Evolutionary conservation across 2,113 vertebrate genomes (phyloP), one percentile per base, ranked within the genome.

Genomic region (Paramisgurnus dabryanus): DNA sequence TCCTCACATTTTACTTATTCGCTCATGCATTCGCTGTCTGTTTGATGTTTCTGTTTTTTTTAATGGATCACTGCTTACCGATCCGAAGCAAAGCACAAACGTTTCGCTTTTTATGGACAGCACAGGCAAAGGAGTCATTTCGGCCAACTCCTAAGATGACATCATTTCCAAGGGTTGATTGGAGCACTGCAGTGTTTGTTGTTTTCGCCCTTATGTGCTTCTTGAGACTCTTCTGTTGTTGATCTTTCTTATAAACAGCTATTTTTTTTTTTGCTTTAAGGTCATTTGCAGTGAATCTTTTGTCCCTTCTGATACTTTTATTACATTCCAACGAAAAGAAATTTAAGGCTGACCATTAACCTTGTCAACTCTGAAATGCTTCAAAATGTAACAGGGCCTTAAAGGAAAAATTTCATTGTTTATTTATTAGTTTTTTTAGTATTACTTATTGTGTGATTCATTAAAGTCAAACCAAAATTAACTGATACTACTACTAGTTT

Each of bases 41-140:
- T 89, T 87, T 90, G 75, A 89, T 81, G 83, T 87, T 73, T 47
- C 43, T 61, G 68, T 15, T 68, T 34, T 22, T 61, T 80, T 72
- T 78, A 43, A 83, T 82, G 50, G 74, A 85, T 85, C 58, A 18
- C 5, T 65, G 45, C 77, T 80, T 80, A 76, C 77, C 75, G 58
- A 61, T 83, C 76, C 75, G 69, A 61, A 82, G 68, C 57, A 53
- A 83, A 73, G 22, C 22, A 84, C 80, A 79, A 18, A 34, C 50
- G 66, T 58, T 71, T 69, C 34, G 22, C 40, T 86, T 76, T 85
- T 85, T 58, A 82, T 84, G 82, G 81, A 5, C 60, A 79, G 80
- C 79, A 78, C 71, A 58, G 58, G 55, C 40, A 76, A 73, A 18
- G 57, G 17, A 74, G 80, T 70, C 17, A 8, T 64, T 69, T 53